These are phyloP conservation scores for Cydia strobilella DNA, from an alignment of 1,140 invertebrate genomes.

Conservation along the genomic window DNA sequence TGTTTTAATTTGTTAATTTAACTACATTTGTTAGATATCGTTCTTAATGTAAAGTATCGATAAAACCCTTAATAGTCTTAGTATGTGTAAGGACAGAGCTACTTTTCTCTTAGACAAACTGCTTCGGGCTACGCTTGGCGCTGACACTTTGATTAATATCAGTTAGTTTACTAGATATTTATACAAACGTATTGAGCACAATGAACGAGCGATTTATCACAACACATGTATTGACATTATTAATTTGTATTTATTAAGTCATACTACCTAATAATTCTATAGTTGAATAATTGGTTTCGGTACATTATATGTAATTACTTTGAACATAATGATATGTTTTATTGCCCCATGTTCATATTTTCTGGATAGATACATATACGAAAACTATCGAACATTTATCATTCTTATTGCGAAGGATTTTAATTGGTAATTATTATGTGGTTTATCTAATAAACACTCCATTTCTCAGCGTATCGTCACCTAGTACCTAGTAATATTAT, in stretches of 20 bases:
- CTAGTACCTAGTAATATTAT: too few species aligned
- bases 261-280: neutral
- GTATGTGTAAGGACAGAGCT: neutral
- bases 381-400: neutral
- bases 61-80: neutral
- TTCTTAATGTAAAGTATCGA: neutral
- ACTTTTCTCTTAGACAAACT: neutral
- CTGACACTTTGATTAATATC: neutral
- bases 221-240: neutral
- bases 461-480: neutral
- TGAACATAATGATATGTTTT: too few species aligned
- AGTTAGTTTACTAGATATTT: neutral
- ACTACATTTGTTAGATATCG: neutral
- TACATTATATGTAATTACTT: neutral
- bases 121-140: neutral
- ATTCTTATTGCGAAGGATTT: neutral
- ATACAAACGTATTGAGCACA: neutral
- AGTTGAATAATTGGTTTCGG: neutral
- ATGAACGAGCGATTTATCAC: neutral
- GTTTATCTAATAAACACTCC: neutral
- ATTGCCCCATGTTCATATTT: too few species aligned
- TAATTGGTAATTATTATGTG: neutral
- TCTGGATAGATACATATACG: too few species aligned
- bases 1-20: neutral
- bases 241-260: conserved; percentile 1